A percentile compares a stretch with the other conserved stretches of the same genome.
Conservation (phyloP, 2,797 vertebrate species). For the Myoxocephalus aenaeus region DNA sequence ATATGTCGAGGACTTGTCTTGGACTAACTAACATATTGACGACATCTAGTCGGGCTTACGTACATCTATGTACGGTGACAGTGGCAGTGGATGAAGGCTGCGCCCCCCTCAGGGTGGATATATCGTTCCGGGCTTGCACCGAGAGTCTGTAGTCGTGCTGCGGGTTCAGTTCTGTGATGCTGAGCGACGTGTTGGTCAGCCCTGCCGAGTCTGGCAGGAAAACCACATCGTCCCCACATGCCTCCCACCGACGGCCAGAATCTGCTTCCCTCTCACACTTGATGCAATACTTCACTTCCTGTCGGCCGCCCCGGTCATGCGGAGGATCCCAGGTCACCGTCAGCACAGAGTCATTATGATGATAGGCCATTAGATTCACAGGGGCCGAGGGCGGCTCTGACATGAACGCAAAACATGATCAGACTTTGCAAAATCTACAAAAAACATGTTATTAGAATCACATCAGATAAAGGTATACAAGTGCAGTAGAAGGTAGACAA, state of each 20-base stretch:
- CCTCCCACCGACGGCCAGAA: conserved; percentile 44
- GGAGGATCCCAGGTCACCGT: conserved; percentile 72
- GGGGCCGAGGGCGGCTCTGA: conserved; percentile 77
- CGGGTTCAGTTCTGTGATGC: conserved; percentile 63
- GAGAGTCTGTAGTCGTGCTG: conserved; percentile 63
- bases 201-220: conserved; percentile 25
- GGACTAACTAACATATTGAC: neutral
- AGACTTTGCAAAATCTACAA: neutral
- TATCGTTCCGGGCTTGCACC: conserved; percentile 65
- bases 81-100: conserved; percentile 45
- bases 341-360: conserved; percentile 43
- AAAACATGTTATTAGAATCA: neutral
- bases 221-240: conserved; percentile 43
- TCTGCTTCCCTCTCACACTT: conserved; percentile 62
- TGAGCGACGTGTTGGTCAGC: conserved; percentile 54
- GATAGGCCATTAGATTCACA: conserved; percentile 56
- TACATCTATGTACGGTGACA: conserved; percentile 66
- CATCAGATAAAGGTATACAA: neutral
- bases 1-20: neutral
- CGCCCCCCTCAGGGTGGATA: conserved; percentile 41
- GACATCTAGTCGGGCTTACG: conserved; percentile 10
- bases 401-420: neutral
- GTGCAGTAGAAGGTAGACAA: neutral
- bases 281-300: conserved; percentile 64
- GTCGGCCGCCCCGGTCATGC: conserved; percentile 66